Conservation (phyloP, 2,888 invertebrate species). For the Meloe dianella region DNA sequence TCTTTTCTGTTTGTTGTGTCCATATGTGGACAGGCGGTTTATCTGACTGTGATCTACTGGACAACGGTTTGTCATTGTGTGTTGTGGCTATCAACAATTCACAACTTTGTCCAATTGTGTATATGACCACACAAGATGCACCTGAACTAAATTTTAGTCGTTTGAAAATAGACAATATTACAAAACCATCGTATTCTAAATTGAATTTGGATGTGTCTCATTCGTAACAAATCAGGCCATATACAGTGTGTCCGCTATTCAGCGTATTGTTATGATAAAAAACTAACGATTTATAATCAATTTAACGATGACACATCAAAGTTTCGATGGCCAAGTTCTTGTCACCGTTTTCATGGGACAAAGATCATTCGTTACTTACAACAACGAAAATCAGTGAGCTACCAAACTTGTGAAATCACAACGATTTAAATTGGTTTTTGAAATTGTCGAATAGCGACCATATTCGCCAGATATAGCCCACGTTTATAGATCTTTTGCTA, state of each 20-base stretch:
- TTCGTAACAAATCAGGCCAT: not conserved
- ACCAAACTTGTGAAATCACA: too few relatives aligned
- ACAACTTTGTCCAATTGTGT: not conserved
- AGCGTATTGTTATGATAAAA: too few relatives aligned
- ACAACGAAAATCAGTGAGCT: too few relatives aligned
- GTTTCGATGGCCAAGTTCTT: too few relatives aligned
- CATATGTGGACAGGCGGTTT: not conserved
- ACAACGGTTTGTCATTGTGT: conserved; percentile 6
- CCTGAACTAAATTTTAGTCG: not conserved
- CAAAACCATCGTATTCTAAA: not conserved
- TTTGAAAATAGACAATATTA: not conserved
- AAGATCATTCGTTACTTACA: too few relatives aligned
- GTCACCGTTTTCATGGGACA: too few relatives aligned
- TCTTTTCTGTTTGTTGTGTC: not conserved
- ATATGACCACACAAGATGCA: conserved; percentile 4
- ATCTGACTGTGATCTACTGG: conserved; percentile 9
- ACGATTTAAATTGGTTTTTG: too few relatives aligned
- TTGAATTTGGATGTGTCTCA: not conserved
- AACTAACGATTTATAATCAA: too few relatives aligned
- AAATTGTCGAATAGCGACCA: too few relatives aligned
- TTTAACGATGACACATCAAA: too few relatives aligned
- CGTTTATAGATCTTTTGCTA: too few relatives aligned
- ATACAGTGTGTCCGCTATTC: not conserved
- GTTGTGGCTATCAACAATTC: not conserved
- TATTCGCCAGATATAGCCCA: too few relatives aligned